Percentiles rank a stretch among this genome's conserved stretches.
Evolutionary conservation across 2,888 invertebrate genomes (phyloP).

Genomic region (Drosophila stalkeri): DNA sequence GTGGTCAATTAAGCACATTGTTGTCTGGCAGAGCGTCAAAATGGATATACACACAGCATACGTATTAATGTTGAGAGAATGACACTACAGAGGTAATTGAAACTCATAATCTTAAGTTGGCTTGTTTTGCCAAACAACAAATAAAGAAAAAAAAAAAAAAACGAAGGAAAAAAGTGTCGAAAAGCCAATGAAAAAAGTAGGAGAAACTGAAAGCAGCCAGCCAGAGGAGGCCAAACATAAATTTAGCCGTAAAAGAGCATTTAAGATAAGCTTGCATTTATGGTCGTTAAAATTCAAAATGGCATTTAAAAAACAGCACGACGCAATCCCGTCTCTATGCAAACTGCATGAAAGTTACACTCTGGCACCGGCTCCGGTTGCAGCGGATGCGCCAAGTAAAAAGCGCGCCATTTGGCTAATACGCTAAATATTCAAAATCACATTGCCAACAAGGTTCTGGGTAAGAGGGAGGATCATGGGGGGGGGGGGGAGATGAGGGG

Average conservation of each 20-base stretch:
- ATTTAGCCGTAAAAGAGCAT: slow-evolving; percentile 79
- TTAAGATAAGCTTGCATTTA: slow-evolving; percentile 81
- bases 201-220: slow-evolving; percentile 6
- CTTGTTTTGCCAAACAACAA: slow-evolving; percentile 21
- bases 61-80: slow-evolving; percentile 16
- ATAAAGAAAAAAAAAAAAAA: background rate
- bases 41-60: slow-evolving; percentile 17
- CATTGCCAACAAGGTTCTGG: slow-evolving; percentile 53
- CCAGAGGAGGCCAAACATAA: slow-evolving; percentile 58
- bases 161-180: background rate
- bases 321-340: slow-evolving; percentile 34
- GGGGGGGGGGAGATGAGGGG: too few species aligned
- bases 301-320: slow-evolving; percentile 73
- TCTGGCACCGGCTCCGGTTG: slow-evolving; percentile 33
- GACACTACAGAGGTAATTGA: slow-evolving; percentile 62
- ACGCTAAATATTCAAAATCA: slow-evolving; percentile 81
- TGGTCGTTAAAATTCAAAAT: slow-evolving; percentile 82
- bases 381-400: slow-evolving; percentile 79
- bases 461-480: rapidly evolving
- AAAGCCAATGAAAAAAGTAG: background rate
- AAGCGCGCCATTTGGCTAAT: slow-evolving; percentile 78
- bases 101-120: slow-evolving; percentile 65
- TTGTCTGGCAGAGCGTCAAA: slow-evolving; percentile 24
- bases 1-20: slow-evolving; percentile 43
- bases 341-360: slow-evolving; percentile 50